Evolutionary conservation across 2,113 vertebrate genomes (phyloP).

Genomic region (Morone chrysops): DNA sequence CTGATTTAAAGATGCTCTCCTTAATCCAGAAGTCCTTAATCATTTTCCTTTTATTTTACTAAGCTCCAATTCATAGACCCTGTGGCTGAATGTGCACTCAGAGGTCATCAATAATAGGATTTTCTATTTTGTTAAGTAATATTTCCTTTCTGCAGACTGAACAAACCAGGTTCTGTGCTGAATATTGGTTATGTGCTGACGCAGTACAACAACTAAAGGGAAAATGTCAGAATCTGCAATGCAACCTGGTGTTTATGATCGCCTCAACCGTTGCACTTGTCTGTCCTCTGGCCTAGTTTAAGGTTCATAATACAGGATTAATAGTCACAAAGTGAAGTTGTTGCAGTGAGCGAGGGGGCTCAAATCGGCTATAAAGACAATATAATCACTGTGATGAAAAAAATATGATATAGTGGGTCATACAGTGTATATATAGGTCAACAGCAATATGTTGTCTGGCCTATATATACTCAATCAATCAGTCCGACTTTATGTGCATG

Average conservation of each 20-base stretch:
- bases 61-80: not conserved
- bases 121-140: too few species aligned
- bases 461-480: too few species aligned
- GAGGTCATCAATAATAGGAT: too few species aligned
- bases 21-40: not conserved
- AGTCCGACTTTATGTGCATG: too few species aligned
- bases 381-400: slow-evolving; percentile 30
- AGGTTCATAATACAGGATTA: slow-evolving; percentile 46
- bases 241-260: not conserved
- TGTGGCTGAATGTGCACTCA: not conserved
- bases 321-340: slow-evolving; percentile 29
- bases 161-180: not conserved
- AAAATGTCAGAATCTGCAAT: not conserved
- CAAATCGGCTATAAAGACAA: slow-evolving; percentile 19
- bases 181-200: not conserved
- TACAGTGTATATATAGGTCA: not conserved
- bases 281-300: slow-evolving; percentile 40
- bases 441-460: not conserved
- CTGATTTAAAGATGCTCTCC: not conserved
- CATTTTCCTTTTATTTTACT: not conserved
- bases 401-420: not conserved
- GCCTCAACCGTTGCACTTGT: not conserved
- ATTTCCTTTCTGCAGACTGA: not conserved
- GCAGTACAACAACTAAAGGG: not conserved
- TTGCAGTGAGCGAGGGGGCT: slow-evolving; percentile 15